Evolutionary conservation across 2,797 vertebrate genomes (phyloP).

Genomic region (Naso thynnoides): DNA sequence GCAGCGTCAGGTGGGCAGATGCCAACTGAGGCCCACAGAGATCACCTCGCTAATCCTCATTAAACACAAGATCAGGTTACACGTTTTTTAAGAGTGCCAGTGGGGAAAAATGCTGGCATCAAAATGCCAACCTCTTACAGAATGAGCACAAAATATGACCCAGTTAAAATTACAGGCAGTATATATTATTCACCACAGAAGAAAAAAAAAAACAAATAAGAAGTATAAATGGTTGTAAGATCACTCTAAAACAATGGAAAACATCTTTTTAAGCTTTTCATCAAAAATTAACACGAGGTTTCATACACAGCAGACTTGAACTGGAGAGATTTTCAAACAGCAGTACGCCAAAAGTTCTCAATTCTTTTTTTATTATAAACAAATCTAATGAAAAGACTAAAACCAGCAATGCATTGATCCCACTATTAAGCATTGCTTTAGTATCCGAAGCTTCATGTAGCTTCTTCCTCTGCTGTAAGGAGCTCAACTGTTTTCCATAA

Average conservation of each 20-base stretch:
- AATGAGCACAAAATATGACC: conserved; percentile 45
- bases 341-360: background rate
- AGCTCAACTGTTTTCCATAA: background rate
- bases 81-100: conserved; percentile 37
- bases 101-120: conserved; percentile 26
- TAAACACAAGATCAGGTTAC: conserved; percentile 70
- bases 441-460: background rate
- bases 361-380: background rate
- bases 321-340: background rate
- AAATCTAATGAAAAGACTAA: background rate
- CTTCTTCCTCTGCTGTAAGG: background rate
- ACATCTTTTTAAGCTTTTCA: background rate
- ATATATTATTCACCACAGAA: conserved; percentile 17
- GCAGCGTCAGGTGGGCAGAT: conserved; percentile 51
- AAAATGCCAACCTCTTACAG: conserved; percentile 57
- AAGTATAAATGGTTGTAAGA: background rate
- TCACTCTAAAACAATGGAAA: background rate
- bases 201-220: conserved; percentile 16
- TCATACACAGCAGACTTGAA: background rate
- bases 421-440: background rate
- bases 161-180: conserved; percentile 47
- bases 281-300: background rate
- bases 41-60: conserved; percentile 62
- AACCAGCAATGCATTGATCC: background rate
- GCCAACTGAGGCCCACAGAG: conserved; percentile 57